A percentile compares a stretch with the other conserved stretches of the same genome.
phyloP scores from a whole-genome alignment of 2,888 invertebrate species.

The Marasmarcha lunaedactyla region DNA sequence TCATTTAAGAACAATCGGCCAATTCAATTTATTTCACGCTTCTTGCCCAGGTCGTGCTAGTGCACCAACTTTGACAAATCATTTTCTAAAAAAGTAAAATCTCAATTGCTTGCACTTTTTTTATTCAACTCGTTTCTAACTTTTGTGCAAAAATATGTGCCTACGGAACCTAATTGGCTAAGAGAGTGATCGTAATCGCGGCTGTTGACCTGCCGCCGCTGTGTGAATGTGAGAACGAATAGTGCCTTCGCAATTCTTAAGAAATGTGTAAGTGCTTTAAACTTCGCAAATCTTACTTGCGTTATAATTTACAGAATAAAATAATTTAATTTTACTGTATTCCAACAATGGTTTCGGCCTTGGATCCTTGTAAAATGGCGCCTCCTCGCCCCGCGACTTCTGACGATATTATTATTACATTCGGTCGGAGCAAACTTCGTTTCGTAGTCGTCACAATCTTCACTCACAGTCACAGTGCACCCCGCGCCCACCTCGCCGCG shows the following conservation, averaged over 20 bases:
- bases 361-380: slow-evolving; percentile 69
- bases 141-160: slow-evolving; percentile 30
- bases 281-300: too few relatives aligned
- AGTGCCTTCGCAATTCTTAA: slow-evolving; percentile 4
- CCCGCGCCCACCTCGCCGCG: slow-evolving; percentile 22
- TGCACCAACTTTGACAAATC: not conserved
- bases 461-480: slow-evolving; percentile 43
- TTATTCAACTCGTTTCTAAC: not conserved
- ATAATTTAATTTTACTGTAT: too few relatives aligned
- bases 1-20: slow-evolving; percentile 63
- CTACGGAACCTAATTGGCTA: slow-evolving; percentile 27
- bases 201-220: slow-evolving; percentile 54
- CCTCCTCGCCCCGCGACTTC: slow-evolving; percentile 33
- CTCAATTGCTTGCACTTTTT: too few relatives aligned
- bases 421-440: slow-evolving; percentile 33
- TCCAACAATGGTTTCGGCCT: slow-evolving; percentile 53
- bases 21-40: slow-evolving; percentile 29
- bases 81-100: too few relatives aligned
- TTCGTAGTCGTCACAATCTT: slow-evolving; percentile 34
- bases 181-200: slow-evolving; percentile 49
- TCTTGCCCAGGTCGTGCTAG: not conserved
- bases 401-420: slow-evolving; percentile 56
- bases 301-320: too few relatives aligned
- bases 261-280: not conserved
- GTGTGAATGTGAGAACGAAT: slow-evolving; percentile 34